Evolutionary conservation across 2,113 vertebrate species (phyloP).

Genomic region (Eleginops maclovinus): DNA sequence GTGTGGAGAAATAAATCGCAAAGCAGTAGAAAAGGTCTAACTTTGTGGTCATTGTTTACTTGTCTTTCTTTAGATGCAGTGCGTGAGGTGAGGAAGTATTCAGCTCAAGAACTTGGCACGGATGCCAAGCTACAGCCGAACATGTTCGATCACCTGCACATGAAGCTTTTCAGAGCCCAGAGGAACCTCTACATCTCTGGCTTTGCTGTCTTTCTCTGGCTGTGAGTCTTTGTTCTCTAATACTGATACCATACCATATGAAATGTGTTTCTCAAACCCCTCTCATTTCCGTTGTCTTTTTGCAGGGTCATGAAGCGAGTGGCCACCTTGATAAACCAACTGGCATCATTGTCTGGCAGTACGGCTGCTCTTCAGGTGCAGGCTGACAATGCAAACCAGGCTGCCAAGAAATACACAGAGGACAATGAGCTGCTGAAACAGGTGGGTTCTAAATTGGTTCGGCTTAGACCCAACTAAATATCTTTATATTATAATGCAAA

Average conservation of each 20-base stretch:
- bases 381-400: conserved; percentile 86
- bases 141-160: conserved; percentile 91
- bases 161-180: conserved; percentile 97
- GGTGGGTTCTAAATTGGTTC: conserved; percentile 71
- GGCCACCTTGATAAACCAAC: conserved; percentile 90
- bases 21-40: not conserved
- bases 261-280: not conserved
- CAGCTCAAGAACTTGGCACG: conserved; percentile 70
- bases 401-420: conserved; percentile 89
- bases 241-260: not conserved
- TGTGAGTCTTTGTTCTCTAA: conserved; percentile 86
- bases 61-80: conserved; percentile 87
- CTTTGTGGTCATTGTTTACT: not conserved
- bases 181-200: conserved; percentile 98
- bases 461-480: not conserved
- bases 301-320: conserved; percentile 88
- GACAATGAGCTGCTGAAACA: conserved; percentile 90
- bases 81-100: conserved; percentile 95
- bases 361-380: conserved; percentile 86
- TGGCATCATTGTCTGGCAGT: conserved; percentile 84
- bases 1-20: not conserved
- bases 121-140: conserved; percentile 76
- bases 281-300: not conserved
- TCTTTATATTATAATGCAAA: too few species aligned
- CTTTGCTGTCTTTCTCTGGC: conserved; percentile 96